A percentile compares a stretch with the other conserved stretches of the same genome.
Evolutionary conservation across 2,797 vertebrate species (phyloP).

Genomic region (Antrozous pallidus): DNA sequence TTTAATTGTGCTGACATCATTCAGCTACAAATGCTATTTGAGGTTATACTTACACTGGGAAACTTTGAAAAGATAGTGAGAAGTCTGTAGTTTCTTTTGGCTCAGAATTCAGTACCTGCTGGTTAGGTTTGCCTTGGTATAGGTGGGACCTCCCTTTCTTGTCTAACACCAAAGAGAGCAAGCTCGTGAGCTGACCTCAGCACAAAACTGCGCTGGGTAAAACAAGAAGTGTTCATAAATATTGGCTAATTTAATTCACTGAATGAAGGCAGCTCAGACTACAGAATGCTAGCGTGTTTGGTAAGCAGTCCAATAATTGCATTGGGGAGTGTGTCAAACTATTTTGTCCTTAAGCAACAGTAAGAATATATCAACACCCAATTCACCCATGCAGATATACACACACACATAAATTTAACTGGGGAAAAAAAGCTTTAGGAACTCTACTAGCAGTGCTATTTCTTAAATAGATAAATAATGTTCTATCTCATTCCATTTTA

Average conservation of each 20-base stretch:
- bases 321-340: background rate
- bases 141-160: background rate
- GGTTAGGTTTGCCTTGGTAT: background rate
- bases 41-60: background rate
- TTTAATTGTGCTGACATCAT: background rate
- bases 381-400: fast-evolving
- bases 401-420: background rate
- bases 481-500: background rate
- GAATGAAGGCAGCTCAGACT: background rate
- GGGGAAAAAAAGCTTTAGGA: background rate
- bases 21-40: background rate
- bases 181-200: background rate
- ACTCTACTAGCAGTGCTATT: background rate
- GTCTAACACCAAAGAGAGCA: background rate
- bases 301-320: background rate
- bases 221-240: background rate
- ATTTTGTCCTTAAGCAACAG: background rate
- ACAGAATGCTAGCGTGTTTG: background rate
- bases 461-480: background rate
- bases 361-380: background rate
- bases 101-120: background rate
- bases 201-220: background rate
- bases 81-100: too few relatives aligned
- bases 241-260: background rate
- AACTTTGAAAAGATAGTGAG: background rate